Conservation (phyloP, 2,113 vertebrate species). For the Cichladusa arquata region DNA sequence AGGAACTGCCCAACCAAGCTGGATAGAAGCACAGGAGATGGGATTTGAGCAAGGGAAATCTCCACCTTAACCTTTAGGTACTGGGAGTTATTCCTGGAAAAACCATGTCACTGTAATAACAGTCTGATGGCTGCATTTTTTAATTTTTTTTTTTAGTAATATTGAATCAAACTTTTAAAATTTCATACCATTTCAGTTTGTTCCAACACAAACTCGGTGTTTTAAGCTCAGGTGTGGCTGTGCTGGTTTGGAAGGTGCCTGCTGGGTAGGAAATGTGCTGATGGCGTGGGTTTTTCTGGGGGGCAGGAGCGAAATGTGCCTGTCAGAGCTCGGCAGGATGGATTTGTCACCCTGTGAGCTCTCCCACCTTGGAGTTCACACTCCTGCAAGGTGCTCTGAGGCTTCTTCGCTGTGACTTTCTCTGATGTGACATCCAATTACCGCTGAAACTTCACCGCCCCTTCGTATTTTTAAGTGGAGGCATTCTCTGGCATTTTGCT, state of each 20-base stretch:
- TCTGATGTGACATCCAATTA: neutral
- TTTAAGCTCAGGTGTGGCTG: neutral
- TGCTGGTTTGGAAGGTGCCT: neutral
- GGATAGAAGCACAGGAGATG: neutral
- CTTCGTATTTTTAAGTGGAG: neutral
- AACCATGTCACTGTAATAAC: accelerated
- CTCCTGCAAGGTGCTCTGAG: neutral
- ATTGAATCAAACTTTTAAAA: neutral
- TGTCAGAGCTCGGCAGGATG: neutral
- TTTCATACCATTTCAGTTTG: accelerated
- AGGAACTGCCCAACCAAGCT: neutral
- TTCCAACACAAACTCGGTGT: accelerated
- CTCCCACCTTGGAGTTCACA: too few species aligned
- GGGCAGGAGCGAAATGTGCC: neutral
- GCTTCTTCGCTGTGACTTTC: neutral
- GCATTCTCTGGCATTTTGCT: neutral
- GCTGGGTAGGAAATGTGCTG: neutral
- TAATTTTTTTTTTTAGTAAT: neutral
- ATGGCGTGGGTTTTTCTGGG: accelerated
- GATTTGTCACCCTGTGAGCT: neutral
- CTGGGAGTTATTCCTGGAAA: neutral
- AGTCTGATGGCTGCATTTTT: neutral
- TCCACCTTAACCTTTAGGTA: neutral
- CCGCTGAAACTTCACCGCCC: neutral
- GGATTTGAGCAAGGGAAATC: neutral